These are phyloP conservation scores for Catocala fraxini DNA, from an alignment of 2,888 invertebrate species.

Conservation along the genomic window DNA sequence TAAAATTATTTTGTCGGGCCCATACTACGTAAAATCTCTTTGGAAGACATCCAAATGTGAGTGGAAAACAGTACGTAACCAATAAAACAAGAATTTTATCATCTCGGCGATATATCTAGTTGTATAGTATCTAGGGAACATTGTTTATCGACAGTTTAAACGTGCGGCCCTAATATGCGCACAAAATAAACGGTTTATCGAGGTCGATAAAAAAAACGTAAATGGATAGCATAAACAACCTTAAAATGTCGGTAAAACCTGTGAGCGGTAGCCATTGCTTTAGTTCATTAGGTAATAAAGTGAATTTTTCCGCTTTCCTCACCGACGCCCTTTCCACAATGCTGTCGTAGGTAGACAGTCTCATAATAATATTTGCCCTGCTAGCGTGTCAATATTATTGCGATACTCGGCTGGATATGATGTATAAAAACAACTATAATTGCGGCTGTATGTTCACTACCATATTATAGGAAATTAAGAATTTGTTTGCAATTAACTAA, in stretches of 20 bases:
- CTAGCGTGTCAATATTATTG: too few relatives aligned
- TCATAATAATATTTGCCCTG: too few relatives aligned
- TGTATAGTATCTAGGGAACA: conserved; percentile 4
- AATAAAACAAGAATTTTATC: conserved; percentile 37
- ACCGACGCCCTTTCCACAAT: background rate
- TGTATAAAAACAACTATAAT: too few relatives aligned
- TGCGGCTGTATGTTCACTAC: too few relatives aligned
- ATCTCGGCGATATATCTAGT: background rate
- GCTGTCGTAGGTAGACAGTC: too few relatives aligned
- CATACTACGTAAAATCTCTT: conserved; percentile 18
- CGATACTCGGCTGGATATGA: too few relatives aligned
- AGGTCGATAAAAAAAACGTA: conserved; percentile 31
- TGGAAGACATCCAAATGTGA: conserved; percentile 43
- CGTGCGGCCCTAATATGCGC: conserved; percentile 10
- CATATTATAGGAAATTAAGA: too few relatives aligned
- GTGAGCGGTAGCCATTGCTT: conserved; percentile 13
- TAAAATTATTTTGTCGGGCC: conserved; percentile 5
- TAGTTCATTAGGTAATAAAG: conserved; percentile 37
- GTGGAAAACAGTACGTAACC: conserved; percentile 18
- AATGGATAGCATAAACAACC: conserved; percentile 30
- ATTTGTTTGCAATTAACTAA: too few relatives aligned
- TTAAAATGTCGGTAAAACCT: conserved; percentile 16
- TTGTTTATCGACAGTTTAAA: conserved; percentile 29
- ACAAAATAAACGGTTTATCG: conserved; percentile 18
- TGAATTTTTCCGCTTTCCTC: conserved; percentile 14